phyloP scores from a whole-genome alignment of 1,140 invertebrate species.

The Dendrolimus punctatus region DNA sequence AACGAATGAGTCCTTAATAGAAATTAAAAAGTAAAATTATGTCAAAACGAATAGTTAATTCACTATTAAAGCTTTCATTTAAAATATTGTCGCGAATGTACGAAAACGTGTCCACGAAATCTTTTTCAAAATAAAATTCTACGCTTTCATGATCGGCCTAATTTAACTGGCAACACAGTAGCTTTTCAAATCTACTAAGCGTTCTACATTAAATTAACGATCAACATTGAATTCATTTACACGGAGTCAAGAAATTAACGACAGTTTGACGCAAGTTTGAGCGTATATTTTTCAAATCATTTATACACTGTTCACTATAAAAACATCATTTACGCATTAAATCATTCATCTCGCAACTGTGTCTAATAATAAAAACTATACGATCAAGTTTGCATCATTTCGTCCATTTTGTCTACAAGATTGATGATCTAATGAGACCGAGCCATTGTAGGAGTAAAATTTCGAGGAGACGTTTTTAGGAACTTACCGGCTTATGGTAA shows the following conservation, averaged over 20 bases:
- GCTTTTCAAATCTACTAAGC: conserved; percentile 31
- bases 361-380: no score
- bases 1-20: no score
- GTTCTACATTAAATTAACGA: conserved; percentile 28
- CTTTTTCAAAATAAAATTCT: conserved; percentile 6
- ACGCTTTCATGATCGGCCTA: conserved; percentile 9
- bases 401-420: no score
- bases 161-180: conserved; percentile 41
- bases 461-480: conserved; percentile 23
- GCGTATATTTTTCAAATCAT: neutral
- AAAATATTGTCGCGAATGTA: neutral
- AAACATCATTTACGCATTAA: no score
- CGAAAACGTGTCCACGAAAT: conserved; percentile 11
- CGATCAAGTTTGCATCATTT: no score
- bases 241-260: conserved; percentile 2
- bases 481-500: conserved; percentile 18
- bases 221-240: conserved; percentile 4
- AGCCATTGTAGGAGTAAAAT: conserved; percentile 6
- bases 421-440: no score
- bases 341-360: no score
- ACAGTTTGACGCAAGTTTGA: neutral
- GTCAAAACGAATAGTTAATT: no score
- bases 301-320: neutral
- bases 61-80: neutral
- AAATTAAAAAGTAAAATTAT: no score